A percentile compares a stretch with the other conserved stretches of the same genome.
Conservation (phyloP, 2,113 vertebrate genomes). For the Himantopus leucocephalus region DNA sequence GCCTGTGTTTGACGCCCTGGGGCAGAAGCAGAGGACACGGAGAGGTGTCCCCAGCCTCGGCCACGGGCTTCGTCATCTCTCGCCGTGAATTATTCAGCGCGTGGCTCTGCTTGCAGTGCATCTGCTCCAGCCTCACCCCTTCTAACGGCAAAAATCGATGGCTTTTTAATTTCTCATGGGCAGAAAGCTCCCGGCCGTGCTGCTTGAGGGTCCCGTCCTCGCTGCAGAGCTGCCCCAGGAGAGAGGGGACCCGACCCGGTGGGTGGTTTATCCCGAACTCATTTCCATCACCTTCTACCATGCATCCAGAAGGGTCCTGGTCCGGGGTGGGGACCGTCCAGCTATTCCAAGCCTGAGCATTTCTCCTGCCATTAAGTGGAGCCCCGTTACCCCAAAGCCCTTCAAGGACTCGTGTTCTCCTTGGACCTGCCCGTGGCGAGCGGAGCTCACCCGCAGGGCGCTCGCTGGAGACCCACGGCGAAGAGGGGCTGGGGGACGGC, state of each 20-base stretch:
- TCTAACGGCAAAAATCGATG: conserved; percentile 75
- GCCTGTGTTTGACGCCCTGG: background rate
- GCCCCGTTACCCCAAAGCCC: accelerated
- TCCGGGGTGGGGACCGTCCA: too few relatives aligned
- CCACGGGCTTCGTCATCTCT: conserved; percentile 53
- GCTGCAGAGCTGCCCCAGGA: background rate
- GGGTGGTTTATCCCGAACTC: background rate
- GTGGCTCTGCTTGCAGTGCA: conserved; percentile 42
- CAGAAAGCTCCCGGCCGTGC: background rate
- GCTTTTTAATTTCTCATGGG: conserved; percentile 55
- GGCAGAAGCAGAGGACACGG: background rate
- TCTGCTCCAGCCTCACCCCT: conserved; percentile 29
- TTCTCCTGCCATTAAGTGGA: background rate
- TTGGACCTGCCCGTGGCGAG: background rate
- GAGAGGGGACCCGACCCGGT: background rate
- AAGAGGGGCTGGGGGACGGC: background rate
- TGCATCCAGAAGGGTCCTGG: too few relatives aligned
- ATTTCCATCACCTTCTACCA: background rate
- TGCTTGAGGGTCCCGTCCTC: background rate
- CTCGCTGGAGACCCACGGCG: accelerated
- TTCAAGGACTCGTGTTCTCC: background rate
- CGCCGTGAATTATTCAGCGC: conserved; percentile 70
- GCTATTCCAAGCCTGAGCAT: background rate
- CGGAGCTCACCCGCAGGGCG: accelerated
- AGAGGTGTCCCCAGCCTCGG: background rate